Percentiles rank a stretch among this genome's conserved stretches.
Conservation (phyloP, 2,113 vertebrate genomes). For the Cavia aperea region DNA sequence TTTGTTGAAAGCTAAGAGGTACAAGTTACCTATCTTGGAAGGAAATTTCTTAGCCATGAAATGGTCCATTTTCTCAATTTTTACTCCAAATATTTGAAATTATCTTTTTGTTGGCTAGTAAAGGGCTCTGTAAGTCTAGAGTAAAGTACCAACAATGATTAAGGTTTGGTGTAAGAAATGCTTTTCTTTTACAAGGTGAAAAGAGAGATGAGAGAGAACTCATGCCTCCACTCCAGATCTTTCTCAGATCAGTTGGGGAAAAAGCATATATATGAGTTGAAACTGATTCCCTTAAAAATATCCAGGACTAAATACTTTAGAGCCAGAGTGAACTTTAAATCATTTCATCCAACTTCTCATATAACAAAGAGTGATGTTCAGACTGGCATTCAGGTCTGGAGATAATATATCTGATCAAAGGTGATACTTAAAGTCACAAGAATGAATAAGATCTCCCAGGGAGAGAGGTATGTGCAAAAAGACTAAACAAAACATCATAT, state of each 20-base stretch:
- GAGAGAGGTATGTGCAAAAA: neutral
- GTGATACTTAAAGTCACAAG: neutral
- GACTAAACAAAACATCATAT: neutral
- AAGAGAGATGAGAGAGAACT: neutral
- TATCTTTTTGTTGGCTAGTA: no score
- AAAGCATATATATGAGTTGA: accelerated
- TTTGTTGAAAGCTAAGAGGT: neutral
- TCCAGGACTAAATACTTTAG: accelerated
- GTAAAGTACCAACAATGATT: neutral
- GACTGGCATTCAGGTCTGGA: neutral
- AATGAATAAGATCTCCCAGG: neutral
- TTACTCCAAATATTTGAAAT: neutral
- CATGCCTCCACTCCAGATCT: accelerated
- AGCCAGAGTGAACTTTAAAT: neutral
- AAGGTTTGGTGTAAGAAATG: no score
- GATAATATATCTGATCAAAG: neutral
- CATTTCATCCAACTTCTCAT: neutral
- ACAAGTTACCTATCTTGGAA: neutral
- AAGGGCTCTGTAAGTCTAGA: neutral
- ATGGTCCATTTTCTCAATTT: neutral
- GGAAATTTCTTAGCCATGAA: neutral
- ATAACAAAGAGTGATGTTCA: neutral
- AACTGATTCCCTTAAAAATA: neutral
- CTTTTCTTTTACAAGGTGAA: neutral
- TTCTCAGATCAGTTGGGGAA: neutral